Conservation (phyloP, 2,888 invertebrate genomes). For the Acronicta psi region DNA sequence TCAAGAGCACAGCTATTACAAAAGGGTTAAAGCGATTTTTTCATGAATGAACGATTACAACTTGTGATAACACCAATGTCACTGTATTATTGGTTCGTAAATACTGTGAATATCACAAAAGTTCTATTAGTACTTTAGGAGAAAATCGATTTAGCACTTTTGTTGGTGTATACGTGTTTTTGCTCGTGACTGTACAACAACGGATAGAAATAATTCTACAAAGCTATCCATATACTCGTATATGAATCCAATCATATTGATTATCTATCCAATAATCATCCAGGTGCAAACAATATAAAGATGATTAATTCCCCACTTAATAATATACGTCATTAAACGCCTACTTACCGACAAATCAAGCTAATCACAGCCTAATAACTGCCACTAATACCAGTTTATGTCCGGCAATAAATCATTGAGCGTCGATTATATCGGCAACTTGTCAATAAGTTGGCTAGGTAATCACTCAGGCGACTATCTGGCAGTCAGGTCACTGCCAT, state of each 20-base stretch:
- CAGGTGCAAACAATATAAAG: neutral
- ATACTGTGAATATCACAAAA: no score
- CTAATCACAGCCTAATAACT: slow-evolving; percentile 38
- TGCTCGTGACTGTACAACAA: no score
- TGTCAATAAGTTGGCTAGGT: slow-evolving; percentile 70
- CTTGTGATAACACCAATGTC: no score
- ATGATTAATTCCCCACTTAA: slow-evolving; percentile 17
- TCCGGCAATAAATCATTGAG: slow-evolving; percentile 54
- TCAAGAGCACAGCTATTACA: no score
- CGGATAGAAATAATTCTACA: no score
- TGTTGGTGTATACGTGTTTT: no score
- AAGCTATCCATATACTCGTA: neutral
- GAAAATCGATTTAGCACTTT: no score
- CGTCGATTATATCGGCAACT: slow-evolving; percentile 59
- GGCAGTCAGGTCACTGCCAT: slow-evolving; percentile 74
- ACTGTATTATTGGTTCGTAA: no score
- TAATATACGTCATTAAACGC: slow-evolving; percentile 29
- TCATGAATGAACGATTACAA: no score
- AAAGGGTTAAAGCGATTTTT: no score
- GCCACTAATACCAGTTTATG: slow-evolving; percentile 38
- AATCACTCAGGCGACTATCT: slow-evolving; percentile 80
- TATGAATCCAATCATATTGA: neutral
- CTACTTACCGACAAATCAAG: slow-evolving; percentile 41
- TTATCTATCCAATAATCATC: neutral
- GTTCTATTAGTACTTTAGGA: no score